Base-by-base conservation (phyloP, 2,888 invertebrate species). In the Andrena bucephala region DNA sequence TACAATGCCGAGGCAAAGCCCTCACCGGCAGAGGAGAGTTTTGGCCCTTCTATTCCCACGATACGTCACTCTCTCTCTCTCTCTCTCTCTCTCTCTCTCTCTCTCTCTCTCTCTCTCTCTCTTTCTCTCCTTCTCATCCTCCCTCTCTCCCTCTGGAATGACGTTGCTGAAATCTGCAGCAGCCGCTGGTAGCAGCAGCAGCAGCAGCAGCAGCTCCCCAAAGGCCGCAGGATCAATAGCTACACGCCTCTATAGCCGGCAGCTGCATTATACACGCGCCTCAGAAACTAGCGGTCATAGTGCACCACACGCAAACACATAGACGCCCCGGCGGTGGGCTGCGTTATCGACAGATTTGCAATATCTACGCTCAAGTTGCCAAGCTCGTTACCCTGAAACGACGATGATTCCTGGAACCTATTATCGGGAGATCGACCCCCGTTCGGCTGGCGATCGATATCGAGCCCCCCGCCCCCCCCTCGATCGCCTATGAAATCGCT, bases 1-100 rank as follows among this genome's bases (percentile, higher is more conserved):
- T 76, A 88, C 85, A 89, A 87, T 85, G 77, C 85, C 75, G 82
- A 84, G 85, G n/a, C 84, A 78, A 89, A 86, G 65, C 67, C 79
- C 80, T 80, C 84, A 74, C 67, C 36, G 60, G 57, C 57, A 57
- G 29, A 81, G 63, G 36, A n/a, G 60, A 72, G 80, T 77, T 74
- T 79, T 81, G 84, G 84, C 85, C 85, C 85, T 42, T 87, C 81
- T 82, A 91, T 92, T 92, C 91, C 92, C 91, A 91, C 91, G 92
- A 89, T 89, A 89, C 89, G 89, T 91, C 89, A 88, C 84, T 29
- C 62, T 62, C 33, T 33, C 62, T 90, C 89, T 87, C 84, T 83
- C 82, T 79, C 76, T 62, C 36, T 7, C 62, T 20, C 20, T 10
- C 60, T 10, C 0, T 10, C 36, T 36, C n/a, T n/a, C n/a, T n/a